Conservation (phyloP, 2,797 vertebrate species). For the Schizopygopsis pylzovi region DNA sequence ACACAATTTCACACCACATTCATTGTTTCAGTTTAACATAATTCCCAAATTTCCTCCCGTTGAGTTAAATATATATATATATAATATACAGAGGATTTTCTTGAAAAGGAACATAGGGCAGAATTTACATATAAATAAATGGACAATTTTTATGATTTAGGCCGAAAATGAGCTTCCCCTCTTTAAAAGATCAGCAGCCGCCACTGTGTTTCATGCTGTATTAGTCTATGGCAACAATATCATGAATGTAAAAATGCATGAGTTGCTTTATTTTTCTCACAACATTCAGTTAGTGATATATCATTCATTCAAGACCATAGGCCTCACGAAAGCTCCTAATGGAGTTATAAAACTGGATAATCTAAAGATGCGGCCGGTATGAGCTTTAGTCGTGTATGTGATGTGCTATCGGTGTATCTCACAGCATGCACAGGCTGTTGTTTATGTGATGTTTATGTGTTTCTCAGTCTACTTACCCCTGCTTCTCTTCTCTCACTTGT, state of each 20-base stretch:
- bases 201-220: no score
- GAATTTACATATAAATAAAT: no score
- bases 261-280: neutral
- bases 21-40: no score
- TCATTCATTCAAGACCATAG: neutral
- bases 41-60: no score
- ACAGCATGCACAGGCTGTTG: slow-evolving; percentile 11
- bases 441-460: slow-evolving; percentile 27
- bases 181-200: no score
- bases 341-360: neutral
- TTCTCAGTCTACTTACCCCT: neutral
- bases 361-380: neutral
- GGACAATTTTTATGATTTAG: no score
- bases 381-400: neutral
- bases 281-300: neutral
- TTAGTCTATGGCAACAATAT: neutral
- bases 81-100: no score
- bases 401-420: neutral
- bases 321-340: neutral
- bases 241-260: neutral
- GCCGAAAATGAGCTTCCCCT: no score
- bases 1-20: no score
- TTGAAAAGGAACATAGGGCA: no score
- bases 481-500: slow-evolving; percentile 16
- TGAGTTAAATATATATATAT: no score